Conservation (phyloP, 2,888 invertebrate species). For the Acronicta psi region DNA sequence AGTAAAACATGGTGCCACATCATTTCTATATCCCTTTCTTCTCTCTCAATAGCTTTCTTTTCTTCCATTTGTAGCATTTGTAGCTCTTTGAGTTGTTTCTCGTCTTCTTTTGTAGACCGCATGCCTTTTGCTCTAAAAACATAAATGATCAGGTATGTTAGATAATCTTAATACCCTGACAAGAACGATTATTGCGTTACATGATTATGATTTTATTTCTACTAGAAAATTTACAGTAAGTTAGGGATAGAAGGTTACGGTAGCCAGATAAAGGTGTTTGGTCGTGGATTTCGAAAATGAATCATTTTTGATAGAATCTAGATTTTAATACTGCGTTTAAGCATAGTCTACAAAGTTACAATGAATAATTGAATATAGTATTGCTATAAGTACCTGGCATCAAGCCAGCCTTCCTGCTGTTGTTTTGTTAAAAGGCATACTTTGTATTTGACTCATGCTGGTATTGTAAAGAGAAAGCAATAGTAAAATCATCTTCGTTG, state of each 20-base stretch:
- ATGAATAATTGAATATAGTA: conserved; percentile 33
- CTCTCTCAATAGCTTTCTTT: conserved; percentile 68
- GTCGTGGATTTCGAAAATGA: too few species aligned
- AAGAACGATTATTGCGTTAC: too few species aligned
- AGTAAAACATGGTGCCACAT: conserved; percentile 81
- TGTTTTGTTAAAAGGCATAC: conserved; percentile 28
- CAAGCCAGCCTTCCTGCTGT: conserved; percentile 20
- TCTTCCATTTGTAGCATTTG: conserved; percentile 80
- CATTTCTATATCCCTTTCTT: conserved; percentile 67
- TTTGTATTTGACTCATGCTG: conserved; percentile 34
- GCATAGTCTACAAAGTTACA: conserved; percentile 6
- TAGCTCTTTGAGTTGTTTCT: conserved; percentile 68
- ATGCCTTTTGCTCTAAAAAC: conserved; percentile 77
- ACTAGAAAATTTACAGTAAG: too few species aligned
- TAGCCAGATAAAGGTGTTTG: too few species aligned
- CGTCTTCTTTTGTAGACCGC: conserved; percentile 73
- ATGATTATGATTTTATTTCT: too few species aligned
- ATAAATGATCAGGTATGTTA: neutral
- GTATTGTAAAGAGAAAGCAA: conserved; percentile 25
- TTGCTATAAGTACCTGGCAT: conserved; percentile 28
- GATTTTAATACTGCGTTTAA: conserved; percentile 11
- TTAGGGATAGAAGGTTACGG: too few species aligned
- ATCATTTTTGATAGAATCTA: conserved; percentile 13
- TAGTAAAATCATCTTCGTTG: too few species aligned
- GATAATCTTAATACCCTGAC: too few species aligned